Base-by-base conservation (phyloP, 2,888 invertebrate species). In the Drosophila diplacantha region DNA sequence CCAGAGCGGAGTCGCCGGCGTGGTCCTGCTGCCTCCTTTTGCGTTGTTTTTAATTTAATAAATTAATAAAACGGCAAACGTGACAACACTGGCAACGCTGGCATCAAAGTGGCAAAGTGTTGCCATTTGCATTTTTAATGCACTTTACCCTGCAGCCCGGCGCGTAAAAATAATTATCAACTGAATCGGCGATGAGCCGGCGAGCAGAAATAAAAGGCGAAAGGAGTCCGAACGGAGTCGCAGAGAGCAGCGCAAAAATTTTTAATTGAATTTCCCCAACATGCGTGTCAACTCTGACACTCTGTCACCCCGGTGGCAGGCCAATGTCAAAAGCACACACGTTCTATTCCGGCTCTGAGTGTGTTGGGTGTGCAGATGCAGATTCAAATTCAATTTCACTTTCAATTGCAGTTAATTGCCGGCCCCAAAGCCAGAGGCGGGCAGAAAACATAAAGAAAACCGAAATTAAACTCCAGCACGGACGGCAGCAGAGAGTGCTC, bases 101-200 rank as follows among this genome's bases (percentile, higher is more conserved):
- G 52, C 79, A 84, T 84, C 80, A 80, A 85, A 85, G 83, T 84
- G 85, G 85, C 84, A 80, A 85, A 85, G 83, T 85, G 85, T 84
- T 84, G 85, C 84, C 85, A 83, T 85, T 85, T 83, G 83, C 84
- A 85, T 83, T 85, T 83, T 83, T 83, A 85, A 83, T 83, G 77
- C 83, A 83, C 75, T 75, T 70, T 66, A 24, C 66, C 60, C 66
- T 71, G 78, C 74, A 69, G 72, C 72, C 75, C 63, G 35, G 71
- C 74, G 81, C 81, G 81, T 75, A 84, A 85, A 83, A 83, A 83
- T 85, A 83, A 83, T 85, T 85, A 83, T 85, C 85, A 83, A 75
- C 85, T 72, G 82, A 83, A 85, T 85, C 83, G 82, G 63, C 73
- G 76, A 72, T 76, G 72, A 83, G 75, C 35, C 69, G 46, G 34